Conservation (phyloP, 2,888 invertebrate genomes). For the Graphium colonna region DNA sequence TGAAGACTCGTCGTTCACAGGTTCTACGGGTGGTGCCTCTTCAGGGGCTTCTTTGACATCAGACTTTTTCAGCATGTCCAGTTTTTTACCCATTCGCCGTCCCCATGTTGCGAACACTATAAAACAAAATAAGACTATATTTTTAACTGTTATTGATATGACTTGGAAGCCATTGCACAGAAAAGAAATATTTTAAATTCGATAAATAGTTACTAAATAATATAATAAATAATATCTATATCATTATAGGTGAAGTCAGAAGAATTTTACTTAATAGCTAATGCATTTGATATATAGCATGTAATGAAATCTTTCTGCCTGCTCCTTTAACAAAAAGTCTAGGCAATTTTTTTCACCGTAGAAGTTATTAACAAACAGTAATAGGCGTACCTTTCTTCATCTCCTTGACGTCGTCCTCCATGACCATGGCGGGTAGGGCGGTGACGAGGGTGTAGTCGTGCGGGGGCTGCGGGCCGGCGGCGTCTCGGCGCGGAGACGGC, state of each 20-base stretch:
- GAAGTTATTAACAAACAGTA: no score
- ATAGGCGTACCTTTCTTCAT: conserved; percentile 80
- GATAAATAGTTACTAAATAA: no score
- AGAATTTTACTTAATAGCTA: no score
- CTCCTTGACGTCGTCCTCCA: conserved; percentile 84
- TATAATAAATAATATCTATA: no score
- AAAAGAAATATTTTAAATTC: no score
- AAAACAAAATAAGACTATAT: background rate
- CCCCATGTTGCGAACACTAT: conserved; percentile 84
- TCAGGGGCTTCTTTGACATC: conserved; percentile 80
- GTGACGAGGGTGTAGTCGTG: conserved; percentile 87
- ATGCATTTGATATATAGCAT: no score
- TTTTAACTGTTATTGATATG: background rate
- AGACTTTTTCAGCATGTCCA: conserved; percentile 85
- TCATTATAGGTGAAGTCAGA: no score
- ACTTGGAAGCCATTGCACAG: background rate
- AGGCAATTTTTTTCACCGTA: no score
- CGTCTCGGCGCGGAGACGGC: conserved; percentile 67
- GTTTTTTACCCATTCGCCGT: conserved; percentile 87
- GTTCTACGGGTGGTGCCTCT: conserved; percentile 50
- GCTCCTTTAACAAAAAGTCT: no score
- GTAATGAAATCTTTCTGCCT: no score
- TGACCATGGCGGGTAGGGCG: conserved; percentile 87
- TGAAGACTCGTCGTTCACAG: conserved; percentile 53
- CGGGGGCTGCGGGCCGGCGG: conserved; percentile 47